Evolutionary conservation across 1,140 invertebrate species (phyloP), one percentile per base, ranked within the genome.

Genomic region (Acromyrmex echinatior): DNA sequence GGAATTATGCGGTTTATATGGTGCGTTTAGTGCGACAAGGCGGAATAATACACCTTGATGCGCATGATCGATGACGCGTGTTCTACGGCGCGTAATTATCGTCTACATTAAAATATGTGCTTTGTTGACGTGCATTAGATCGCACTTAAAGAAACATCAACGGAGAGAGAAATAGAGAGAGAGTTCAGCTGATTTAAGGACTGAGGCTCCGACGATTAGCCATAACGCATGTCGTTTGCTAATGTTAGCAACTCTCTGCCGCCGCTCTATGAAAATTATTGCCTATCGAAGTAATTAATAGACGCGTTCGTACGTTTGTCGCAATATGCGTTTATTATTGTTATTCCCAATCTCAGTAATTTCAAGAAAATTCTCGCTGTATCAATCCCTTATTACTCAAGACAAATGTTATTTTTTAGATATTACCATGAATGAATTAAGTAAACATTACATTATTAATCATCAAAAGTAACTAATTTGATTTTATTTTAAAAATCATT

Each of bases 1-100:
- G 10, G 35, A 91, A 91, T 90, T 91, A 87, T 85, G 86, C 56
- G 51, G 63, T 76, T 81, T 84, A 77, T 60, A 25, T 9, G 60
- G 60, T 49, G 62, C 21, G 25, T 53, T 56, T 87, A 68, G 39
- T 53, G 6, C 56, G 53, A 45, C 51, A 45, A 21, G 14, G 25
- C 25, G n/a, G 56, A 10, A 74, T 84, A 62, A 74, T 63, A 62
- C 25, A 14, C 25, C 70, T 74, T 63, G 56, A 84, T 84, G 56
- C 25, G 56, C 70, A 6, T 74, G 80, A 82, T 82, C 80, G 80
- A 82, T 82, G 79, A 56, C 35, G 66, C 51, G 66, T 53, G 35
- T 74, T 84, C n/a, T 10, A 25, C 70, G 39, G 3, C 25, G 62
- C 21, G 65, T 77, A 86, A 87, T 87, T 62, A 71, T 73, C 70